Conservation (phyloP, 1,140 invertebrate species). For the Drosophila obscura region DNA sequence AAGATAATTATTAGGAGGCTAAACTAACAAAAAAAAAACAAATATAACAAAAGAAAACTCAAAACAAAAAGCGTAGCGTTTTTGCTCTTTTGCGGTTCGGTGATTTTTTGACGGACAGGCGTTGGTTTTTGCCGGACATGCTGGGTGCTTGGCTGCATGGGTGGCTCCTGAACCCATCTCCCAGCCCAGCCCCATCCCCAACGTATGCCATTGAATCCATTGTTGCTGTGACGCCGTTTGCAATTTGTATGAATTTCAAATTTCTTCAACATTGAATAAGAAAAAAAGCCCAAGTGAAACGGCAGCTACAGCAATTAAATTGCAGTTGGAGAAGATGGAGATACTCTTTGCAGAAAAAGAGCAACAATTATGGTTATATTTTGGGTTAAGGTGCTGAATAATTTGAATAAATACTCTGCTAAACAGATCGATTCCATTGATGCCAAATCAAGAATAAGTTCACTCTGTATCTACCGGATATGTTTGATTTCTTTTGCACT, state of each 20-base stretch:
- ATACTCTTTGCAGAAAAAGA: too few relatives aligned
- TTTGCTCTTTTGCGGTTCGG: conserved; percentile 61
- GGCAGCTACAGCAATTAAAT: conserved; percentile 1
- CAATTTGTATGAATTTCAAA: conserved; percentile 81
- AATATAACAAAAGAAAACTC: not conserved
- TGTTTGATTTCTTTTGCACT: too few relatives aligned
- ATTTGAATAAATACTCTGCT: too few relatives aligned
- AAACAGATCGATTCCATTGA: too few relatives aligned
- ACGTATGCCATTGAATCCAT: conserved; percentile 27
- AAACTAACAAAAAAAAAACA: conserved; percentile 28
- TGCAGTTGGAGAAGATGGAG: too few relatives aligned
- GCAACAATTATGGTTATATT: too few relatives aligned
- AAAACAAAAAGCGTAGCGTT: conserved; percentile 26
- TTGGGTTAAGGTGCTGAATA: too few relatives aligned
- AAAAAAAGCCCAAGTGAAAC: conserved; percentile 19
- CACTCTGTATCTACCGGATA: too few relatives aligned
- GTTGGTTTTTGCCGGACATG: conserved; percentile 56
- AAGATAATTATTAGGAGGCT: conserved; percentile 41
- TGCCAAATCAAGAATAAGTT: too few relatives aligned
- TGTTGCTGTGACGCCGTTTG: conserved; percentile 60
- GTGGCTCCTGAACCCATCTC: conserved; percentile 53
- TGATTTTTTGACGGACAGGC: conserved; percentile 72
- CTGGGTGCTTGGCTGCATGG: conserved; percentile 73
- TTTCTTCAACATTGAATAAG: conserved; percentile 64
- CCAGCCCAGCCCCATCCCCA: conserved; percentile 13